Evolutionary conservation across 2,113 vertebrate species (phyloP), one percentile per base, ranked within the genome.

Genomic region (Marmota monax): DNA sequence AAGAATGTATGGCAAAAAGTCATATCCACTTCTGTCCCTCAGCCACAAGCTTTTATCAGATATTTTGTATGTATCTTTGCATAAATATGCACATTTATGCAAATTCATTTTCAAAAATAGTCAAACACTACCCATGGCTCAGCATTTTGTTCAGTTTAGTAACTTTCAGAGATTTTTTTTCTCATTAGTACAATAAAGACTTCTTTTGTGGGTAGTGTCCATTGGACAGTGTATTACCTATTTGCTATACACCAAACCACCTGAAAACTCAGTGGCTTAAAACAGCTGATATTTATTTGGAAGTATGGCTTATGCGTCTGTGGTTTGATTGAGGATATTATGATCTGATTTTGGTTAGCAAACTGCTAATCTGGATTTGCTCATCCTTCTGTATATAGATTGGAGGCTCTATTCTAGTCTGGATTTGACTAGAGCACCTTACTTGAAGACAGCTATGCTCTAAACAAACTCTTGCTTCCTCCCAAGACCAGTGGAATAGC

Each of bases 41-140:
- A 61, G 18, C 39, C 14, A 45, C 4, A 93, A 79, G 65, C 34
- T 90, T 85, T 89, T 92, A 56, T 95, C 84, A 92, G 45, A 22
- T 65, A 48, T 85, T 61, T 6, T 82, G 53, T 61, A 37, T 42
- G 18, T 53, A n/a, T 25, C 53, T 61, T 87, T 72, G 69, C 77
- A 69, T 69, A 77, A 17, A 77, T 88, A 61, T 82, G 29, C 63
- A 85, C 0, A 51, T 76, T 4, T 78, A 53, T 73, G 42, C 22
- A 92, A 84, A 92, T 95, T 65, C 32, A 37, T 82, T 89, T 77
- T 85, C 61, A 94, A 22, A 82, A 45, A 82, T 58, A 84, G 84
- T 32, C 63, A 42, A 76, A 42, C 17, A 73, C 10, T 74, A 32
- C 25, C 65, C 13, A 88, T 76, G 92, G 17, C 48, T 93, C 39